These are phyloP conservation scores for Taphrorychus bicolor DNA, from an alignment of 2,888 invertebrate genomes.

Conservation along the genomic window DNA sequence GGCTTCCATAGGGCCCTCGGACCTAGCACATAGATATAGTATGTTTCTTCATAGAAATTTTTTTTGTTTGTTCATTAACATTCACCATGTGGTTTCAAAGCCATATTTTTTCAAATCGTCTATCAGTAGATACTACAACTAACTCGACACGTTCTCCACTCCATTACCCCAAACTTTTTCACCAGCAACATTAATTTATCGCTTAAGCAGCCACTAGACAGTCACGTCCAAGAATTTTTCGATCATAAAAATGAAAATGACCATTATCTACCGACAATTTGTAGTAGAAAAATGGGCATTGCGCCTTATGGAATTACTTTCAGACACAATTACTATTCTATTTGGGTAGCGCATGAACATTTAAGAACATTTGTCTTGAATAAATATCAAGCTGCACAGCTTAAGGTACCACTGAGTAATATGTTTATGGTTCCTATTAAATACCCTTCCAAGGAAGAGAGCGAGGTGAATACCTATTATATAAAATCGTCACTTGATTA, in stretches of 20 bases:
- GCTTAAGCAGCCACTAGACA: background rate
- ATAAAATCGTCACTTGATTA: background rate
- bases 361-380: slow-evolving; percentile 24
- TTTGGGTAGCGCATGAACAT: slow-evolving; percentile 21
- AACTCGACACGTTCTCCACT: background rate
- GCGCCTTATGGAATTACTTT: slow-evolving; percentile 12
- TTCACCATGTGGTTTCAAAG: background rate
- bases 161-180: background rate
- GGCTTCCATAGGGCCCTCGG: too few species aligned
- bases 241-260: slow-evolving; percentile 3
- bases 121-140: background rate
- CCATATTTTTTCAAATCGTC: background rate
- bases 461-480: background rate
- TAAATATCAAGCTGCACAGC: slow-evolving; percentile 14
- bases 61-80: too few species aligned
- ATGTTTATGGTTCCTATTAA: slow-evolving; percentile 30
- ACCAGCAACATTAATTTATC: background rate
- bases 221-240: slow-evolving; percentile 4
- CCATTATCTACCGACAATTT: slow-evolving; percentile 1
- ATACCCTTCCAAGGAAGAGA: slow-evolving; percentile 15
- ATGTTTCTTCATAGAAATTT: too few species aligned
- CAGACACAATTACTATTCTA: slow-evolving; percentile 13
- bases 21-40: too few species aligned
- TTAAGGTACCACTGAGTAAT: slow-evolving; percentile 25
- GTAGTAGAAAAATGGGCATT: slow-evolving; percentile 1